Evolutionary conservation across 2,888 invertebrate species (phyloP), one percentile per base, ranked within the genome.

Genomic region (Lepidochrysops patricia): DNA sequence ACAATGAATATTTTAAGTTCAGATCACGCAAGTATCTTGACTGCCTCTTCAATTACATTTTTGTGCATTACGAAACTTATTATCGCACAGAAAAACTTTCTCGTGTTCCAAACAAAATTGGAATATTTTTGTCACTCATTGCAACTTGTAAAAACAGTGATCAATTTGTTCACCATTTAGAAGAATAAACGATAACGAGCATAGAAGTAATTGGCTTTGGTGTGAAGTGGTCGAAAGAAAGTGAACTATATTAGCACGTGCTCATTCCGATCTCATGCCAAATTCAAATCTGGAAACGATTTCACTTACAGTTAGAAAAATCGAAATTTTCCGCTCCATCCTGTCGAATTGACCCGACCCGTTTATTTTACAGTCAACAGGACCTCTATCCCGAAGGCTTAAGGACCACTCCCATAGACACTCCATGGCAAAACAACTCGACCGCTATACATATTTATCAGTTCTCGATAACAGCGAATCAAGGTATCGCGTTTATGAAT

Each of bases 371-470:
- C n/a, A n/a, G n/a, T n/a, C n/a, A n/a, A n/a, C n/a, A n/a, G n/a
- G n/a, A n/a, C n/a, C n/a, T n/a, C n/a, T n/a, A n/a, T n/a, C n/a
- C n/a, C n/a, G n/a, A n/a, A n/a, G n/a, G n/a, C n/a, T n/a, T n/a
- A n/a, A n/a, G n/a, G n/a, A n/a, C n/a, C n/a, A n/a, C n/a, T n/a
- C n/a, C n/a, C n/a, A n/a, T n/a, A n/a, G n/a, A n/a, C n/a, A n/a
- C n/a, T n/a, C n/a, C n/a, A n/a, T n/a, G n/a, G n/a, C n/a, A n/a
- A n/a, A n/a, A n/a, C n/a, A n/a, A n/a, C n/a, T n/a, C n/a, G n/a
- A n/a, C n/a, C n/a, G n/a, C n/a, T n/a, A n/a, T 84, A 74, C 81
- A 85, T 85, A 87, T 87, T 84, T 75, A 86, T 76, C 74, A 80
- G 76, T 72, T 79, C 72, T 73, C 74, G 69, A 77, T 75, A 77